Evolutionary conservation across 2,113 vertebrate genomes (phyloP), one percentile per base, ranked within the genome.

Genomic region (Syngnathus floridae): DNA sequence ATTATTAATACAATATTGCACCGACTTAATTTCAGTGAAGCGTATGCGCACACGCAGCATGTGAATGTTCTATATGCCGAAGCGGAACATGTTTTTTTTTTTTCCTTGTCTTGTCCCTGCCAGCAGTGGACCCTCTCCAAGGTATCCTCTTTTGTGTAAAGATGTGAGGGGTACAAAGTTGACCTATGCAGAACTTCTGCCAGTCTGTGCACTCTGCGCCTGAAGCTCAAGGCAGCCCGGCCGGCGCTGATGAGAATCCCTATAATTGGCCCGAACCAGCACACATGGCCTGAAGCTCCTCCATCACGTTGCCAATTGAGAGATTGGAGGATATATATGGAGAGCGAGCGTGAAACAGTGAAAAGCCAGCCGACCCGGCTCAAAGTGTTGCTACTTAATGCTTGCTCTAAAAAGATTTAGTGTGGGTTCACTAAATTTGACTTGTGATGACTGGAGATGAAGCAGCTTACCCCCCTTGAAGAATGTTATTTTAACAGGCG

Each of bases 241-340:
- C 70, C 66, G 48, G 74, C 70, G 73, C 82, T 89, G 86, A 90
- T 87, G 85, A 88, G 85, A 87, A 88, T 90, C 81, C 85, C 75
- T 86, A 81, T 90, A 90, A 90, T 90, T 89, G 88, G 87, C 77
- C 81, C 79, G 79, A 87, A 86, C 81, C 81, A 76, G 68, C 78
- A 78, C 83, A 83, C 78, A 82, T 80, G 77, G 87, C 87, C 84
- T 73, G 35, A 8, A 88, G 85, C 83, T 78, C 58, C 80, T 79
- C 60, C 76, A 77, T 78, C 84, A 80, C 83, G 81, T 84, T 78
- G 70, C 79, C 82, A 87, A 76, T 61, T 82, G 84, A 87, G 82
- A 61, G 73, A 83, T 76, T 76, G 73, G 65, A 82, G 73, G 72
- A 78, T 69, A 80, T 73, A 78, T 72, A 79, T 64, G 65, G 68